Percentiles rank a stretch among this genome's conserved stretches.
These are phyloP conservation scores for Leucania comma DNA, from an alignment of 2,888 invertebrate genomes.

Conservation along the genomic window DNA sequence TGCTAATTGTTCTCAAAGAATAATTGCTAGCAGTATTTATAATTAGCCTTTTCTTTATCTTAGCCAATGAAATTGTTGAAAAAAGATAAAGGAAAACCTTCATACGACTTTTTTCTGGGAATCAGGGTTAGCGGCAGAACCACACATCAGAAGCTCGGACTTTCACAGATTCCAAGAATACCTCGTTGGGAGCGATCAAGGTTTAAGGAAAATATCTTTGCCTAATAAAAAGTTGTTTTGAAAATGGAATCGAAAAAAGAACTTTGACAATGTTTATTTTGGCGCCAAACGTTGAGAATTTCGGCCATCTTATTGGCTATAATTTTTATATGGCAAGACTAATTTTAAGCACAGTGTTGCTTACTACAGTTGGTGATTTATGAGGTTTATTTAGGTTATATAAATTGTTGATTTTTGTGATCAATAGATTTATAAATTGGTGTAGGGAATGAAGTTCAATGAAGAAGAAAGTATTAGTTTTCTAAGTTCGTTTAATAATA, in stretches of 20 bases:
- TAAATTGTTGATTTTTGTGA: conserved; percentile 31
- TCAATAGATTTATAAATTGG: conserved; percentile 38
- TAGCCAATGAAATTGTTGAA: background rate
- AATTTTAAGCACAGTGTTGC: conserved; percentile 27
- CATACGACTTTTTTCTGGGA: background rate
- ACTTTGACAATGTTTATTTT: conserved; percentile 20
- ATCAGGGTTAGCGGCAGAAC: background rate
- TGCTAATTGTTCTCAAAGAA: background rate
- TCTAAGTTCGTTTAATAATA: background rate
- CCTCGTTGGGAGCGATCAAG: conserved; percentile 1
- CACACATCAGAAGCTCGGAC: background rate
- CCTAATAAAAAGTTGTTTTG: conserved; percentile 36
- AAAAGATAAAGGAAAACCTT: conserved; percentile 1
- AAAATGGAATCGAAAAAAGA: conserved; percentile 37
- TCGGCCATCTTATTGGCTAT: conserved; percentile 35
- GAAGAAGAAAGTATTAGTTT: conserved; percentile 24
- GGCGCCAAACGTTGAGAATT: conserved; percentile 19
- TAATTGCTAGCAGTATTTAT: background rate
- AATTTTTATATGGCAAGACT: conserved; percentile 25
- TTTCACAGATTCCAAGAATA: background rate
- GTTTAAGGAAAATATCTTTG: conserved; percentile 22
- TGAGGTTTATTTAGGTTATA: conserved; percentile 30
- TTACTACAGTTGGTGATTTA: conserved; percentile 24
- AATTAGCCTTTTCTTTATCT: background rate
- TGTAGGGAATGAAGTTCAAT: conserved; percentile 24